Conservation (phyloP, 2,888 invertebrate genomes). For the Drosophila demipolita region DNA sequence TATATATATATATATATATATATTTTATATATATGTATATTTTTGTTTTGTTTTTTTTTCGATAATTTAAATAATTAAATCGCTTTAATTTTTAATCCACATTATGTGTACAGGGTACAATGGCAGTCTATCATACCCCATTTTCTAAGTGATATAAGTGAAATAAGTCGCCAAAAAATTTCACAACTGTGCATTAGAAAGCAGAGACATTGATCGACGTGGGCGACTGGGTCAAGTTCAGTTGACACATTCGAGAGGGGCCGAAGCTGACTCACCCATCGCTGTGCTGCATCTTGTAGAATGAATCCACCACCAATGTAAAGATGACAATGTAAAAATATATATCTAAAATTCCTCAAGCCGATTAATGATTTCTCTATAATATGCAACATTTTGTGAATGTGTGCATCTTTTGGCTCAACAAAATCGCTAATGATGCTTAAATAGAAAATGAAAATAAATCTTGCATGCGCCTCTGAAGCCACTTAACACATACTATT, state of each 20-base stretch:
- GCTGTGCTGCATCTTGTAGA: constrained; percentile 20
- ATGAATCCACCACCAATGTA: neutral
- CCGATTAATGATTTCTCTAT: neutral
- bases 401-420: neutral
- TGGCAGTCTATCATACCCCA: neutral
- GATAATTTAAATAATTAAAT: neutral
- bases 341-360: neutral
- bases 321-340: neutral
- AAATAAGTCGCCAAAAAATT: constrained; percentile 25
- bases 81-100: neutral
- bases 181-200: constrained; percentile 23
- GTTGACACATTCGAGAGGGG: constrained; percentile 49
- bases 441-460: neutral
- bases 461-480: neutral
- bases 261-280: constrained; percentile 56
- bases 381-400: neutral
- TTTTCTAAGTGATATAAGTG: neutral
- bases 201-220: constrained; percentile 49
- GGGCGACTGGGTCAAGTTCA: constrained; percentile 77
- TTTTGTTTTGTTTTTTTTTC: neutral
- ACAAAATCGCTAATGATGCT: neutral
- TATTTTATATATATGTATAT: neutral
- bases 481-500: neutral
- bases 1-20: no score
- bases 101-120: neutral